Percentiles rank a stretch among this genome's conserved stretches.
Evolutionary conservation across 2,888 invertebrate genomes (phyloP).

Genomic region (Spodoptera exigua): DNA sequence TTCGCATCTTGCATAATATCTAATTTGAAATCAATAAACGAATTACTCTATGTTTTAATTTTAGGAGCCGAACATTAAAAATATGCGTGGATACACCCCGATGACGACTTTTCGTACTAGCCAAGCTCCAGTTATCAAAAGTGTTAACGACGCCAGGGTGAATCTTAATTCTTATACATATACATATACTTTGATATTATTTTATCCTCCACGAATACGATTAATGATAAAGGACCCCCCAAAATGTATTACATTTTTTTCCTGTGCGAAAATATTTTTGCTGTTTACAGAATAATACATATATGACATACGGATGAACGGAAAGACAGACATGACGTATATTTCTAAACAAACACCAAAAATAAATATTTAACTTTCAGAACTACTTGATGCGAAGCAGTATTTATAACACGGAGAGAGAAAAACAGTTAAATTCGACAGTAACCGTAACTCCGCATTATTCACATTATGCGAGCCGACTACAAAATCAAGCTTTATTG

Average conservation of each 20-base stretch:
- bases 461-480: conserved; percentile 62
- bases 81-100: conserved; percentile 47
- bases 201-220: too few species aligned
- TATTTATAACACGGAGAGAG: conserved; percentile 63
- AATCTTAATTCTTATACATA: too few species aligned
- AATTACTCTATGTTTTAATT: too few species aligned
- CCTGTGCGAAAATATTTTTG: too few species aligned
- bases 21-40: too few species aligned
- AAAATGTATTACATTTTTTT: too few species aligned
- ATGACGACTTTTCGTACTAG: conserved; percentile 73
- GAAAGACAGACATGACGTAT: too few species aligned
- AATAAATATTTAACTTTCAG: conserved; percentile 57
- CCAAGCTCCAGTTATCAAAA: conserved; percentile 74
- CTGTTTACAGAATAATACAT: too few species aligned
- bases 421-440: conserved; percentile 65
- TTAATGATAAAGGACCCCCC: too few species aligned
- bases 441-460: conserved; percentile 71
- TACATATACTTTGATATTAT: too few species aligned
- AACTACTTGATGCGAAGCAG: conserved; percentile 74
- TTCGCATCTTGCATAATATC: too few species aligned
- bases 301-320: too few species aligned
- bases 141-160: conserved; percentile 78
- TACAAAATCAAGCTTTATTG: conserved; percentile 48
- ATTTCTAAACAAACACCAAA: neutral
- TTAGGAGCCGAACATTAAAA: conserved; percentile 62